phyloP scores from a whole-genome alignment of 2,888 invertebrate species.

The Stramonita haemastoma region DNA sequence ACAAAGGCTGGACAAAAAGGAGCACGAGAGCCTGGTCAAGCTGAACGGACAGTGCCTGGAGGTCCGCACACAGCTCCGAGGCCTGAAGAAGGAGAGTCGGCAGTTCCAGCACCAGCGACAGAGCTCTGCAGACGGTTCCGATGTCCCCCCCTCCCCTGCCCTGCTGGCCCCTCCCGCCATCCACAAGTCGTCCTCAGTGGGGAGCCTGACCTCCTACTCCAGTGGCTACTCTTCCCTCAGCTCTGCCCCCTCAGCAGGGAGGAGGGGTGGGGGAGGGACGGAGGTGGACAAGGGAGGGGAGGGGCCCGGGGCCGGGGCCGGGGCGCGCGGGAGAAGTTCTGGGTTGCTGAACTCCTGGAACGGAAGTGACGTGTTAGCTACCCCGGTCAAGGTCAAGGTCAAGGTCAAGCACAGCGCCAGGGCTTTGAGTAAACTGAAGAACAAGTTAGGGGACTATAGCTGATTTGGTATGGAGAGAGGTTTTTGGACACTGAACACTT shows the following conservation, averaged over 20 bases:
- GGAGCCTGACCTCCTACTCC: constrained; percentile 13
- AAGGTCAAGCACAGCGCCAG: constrained; percentile 26
- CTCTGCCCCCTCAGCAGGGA: not conserved
- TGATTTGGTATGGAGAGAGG: no score
- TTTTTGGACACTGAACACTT: no score
- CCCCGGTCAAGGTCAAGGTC: not conserved
- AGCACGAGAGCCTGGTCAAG: constrained; percentile 24
- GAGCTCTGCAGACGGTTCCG: not conserved
- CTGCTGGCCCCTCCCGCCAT: not conserved
- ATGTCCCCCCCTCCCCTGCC: not conserved
- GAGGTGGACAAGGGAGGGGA: not conserved
- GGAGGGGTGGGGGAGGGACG: not conserved
- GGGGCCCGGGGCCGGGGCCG: not conserved
- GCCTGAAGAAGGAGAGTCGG: not conserved
- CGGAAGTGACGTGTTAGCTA: not conserved
- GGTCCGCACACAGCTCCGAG: constrained; percentile 23
- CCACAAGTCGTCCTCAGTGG: not conserved
- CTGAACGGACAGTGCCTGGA: constrained; percentile 13
- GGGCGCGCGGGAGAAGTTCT: not conserved
- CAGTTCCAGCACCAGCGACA: not conserved
- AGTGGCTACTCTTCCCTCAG: constrained; percentile 14
- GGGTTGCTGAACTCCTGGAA: not conserved
- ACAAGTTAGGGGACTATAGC: constrained; percentile 7
- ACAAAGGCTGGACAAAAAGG: not conserved
- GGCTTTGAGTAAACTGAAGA: constrained; percentile 28